Percentiles rank a stretch among this genome's conserved stretches.
phyloP scores from a whole-genome alignment of 1,140 invertebrate genomes.

The Drusus annulatus region DNA sequence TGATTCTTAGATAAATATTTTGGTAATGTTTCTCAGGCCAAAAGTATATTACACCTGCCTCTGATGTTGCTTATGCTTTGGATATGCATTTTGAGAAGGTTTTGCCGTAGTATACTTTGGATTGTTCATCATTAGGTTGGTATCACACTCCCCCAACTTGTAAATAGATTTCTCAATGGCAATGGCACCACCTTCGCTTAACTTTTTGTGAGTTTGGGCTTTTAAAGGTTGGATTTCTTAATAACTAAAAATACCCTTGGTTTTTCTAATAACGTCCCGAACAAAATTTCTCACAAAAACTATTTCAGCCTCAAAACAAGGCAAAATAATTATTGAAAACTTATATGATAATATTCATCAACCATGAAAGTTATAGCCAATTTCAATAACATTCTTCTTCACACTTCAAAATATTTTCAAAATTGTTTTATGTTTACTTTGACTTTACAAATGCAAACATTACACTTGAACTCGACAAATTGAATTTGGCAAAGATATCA shows the following conservation, averaged over 20 bases:
- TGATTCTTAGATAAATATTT: slow-evolving; percentile 49
- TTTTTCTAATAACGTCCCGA: neutral
- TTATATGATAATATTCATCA: slow-evolving; percentile 1
- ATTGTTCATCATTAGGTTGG: slow-evolving; percentile 62
- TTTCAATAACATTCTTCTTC: neutral
- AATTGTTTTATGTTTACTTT: too few species aligned
- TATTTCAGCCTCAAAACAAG: too few species aligned
- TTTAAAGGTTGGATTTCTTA: slow-evolving; percentile 17
- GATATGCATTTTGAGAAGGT: slow-evolving; percentile 74
- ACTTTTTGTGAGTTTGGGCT: slow-evolving; percentile 25
- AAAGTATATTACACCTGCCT: slow-evolving; percentile 72
- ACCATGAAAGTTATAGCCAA: neutral
- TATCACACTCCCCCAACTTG: slow-evolving; percentile 49
- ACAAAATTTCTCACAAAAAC: neutral
- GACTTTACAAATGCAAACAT: too few species aligned
- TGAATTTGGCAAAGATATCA: too few species aligned
- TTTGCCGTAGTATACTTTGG: slow-evolving; percentile 74
- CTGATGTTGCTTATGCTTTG: slow-evolving; percentile 74
- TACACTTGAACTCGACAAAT: too few species aligned
- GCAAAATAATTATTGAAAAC: neutral
- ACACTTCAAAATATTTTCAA: neutral
- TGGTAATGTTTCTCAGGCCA: slow-evolving; percentile 67
- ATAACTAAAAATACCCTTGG: slow-evolving; percentile 1
- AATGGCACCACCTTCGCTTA: slow-evolving; percentile 45
- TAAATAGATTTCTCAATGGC: slow-evolving; percentile 40